A percentile compares a stretch with the other conserved stretches of the same genome.
These are phyloP conservation scores for Phrynocephalus forsythii DNA, from an alignment of 2,797 vertebrate genomes.

Conservation along the genomic window DNA sequence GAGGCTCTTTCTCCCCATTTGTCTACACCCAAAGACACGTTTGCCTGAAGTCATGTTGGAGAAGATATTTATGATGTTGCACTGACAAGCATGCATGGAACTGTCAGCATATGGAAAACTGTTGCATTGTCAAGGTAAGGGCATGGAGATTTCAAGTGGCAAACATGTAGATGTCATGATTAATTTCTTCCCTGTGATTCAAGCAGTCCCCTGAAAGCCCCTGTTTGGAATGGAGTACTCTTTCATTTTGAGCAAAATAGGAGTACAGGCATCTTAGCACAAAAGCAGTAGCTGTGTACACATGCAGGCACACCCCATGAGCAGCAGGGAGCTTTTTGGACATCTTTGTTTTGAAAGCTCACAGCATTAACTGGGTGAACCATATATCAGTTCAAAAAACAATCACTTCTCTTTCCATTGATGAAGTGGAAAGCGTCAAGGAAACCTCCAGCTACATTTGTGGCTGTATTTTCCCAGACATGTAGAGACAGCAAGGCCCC, in stretches of 20 bases:
- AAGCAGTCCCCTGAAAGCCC: background rate
- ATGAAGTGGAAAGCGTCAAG: conserved; percentile 2
- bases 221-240: background rate
- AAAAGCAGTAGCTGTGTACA: too few relatives aligned
- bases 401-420: background rate
- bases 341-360: background rate
- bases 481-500: too few relatives aligned
- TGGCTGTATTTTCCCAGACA: too few relatives aligned
- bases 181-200: too few relatives aligned
- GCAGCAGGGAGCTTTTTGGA: too few relatives aligned
- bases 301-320: too few relatives aligned
- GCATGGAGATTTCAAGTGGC: background rate
- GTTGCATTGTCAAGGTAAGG: background rate
- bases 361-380: background rate
- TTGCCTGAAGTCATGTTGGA: conserved; percentile 30
- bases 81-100: conserved; percentile 17
- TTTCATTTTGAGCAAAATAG: too few relatives aligned
- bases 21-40: background rate
- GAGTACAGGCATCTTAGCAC: too few relatives aligned
- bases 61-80: conserved; percentile 18
- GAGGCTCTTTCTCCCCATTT: conserved; percentile 12
- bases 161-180: background rate
- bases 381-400: background rate
- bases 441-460: background rate
- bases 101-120: background rate